A percentile compares a stretch with the other conserved stretches of the same genome.
Evolutionary conservation across 2,888 invertebrate species (phyloP).

Genomic region (Galerucella nymphaeae): DNA sequence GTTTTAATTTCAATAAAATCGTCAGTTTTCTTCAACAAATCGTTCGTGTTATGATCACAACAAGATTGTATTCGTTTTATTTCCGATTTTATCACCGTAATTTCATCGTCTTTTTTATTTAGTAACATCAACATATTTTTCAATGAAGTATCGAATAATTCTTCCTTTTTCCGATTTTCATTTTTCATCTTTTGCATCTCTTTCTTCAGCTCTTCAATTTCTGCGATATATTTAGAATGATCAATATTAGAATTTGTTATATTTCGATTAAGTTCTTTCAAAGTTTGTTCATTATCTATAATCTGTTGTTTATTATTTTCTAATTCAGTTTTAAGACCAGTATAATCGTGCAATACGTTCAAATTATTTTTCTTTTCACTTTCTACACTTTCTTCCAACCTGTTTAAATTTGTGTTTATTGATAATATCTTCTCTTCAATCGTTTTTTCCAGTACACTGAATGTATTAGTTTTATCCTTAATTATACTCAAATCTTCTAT

Average conservation of each 20-base stretch:
- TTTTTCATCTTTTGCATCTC: constrained; percentile 11
- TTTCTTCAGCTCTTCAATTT: constrained; percentile 7
- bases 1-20: constrained; percentile 8
- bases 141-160: background rate
- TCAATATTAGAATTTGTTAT: background rate
- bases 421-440: background rate
- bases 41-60: constrained; percentile 5
- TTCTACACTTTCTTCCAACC: background rate
- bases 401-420: background rate
- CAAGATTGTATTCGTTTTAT: background rate
- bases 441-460: background rate
- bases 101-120: constrained; percentile 1
- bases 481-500: background rate
- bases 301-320: background rate
- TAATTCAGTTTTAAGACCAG: background rate
- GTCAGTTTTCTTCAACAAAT: constrained; percentile 5
- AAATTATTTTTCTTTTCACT: background rate
- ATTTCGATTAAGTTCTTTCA: background rate
- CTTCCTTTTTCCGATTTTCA: constrained; percentile 1
- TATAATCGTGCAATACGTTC: background rate
- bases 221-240: background rate
- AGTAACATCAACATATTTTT: background rate
- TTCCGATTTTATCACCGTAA: constrained; percentile 10
- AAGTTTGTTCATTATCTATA: background rate
- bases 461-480: background rate